Base-by-base conservation (phyloP, 2,113 vertebrate genomes). In the Melanocharis versteri region DNA sequence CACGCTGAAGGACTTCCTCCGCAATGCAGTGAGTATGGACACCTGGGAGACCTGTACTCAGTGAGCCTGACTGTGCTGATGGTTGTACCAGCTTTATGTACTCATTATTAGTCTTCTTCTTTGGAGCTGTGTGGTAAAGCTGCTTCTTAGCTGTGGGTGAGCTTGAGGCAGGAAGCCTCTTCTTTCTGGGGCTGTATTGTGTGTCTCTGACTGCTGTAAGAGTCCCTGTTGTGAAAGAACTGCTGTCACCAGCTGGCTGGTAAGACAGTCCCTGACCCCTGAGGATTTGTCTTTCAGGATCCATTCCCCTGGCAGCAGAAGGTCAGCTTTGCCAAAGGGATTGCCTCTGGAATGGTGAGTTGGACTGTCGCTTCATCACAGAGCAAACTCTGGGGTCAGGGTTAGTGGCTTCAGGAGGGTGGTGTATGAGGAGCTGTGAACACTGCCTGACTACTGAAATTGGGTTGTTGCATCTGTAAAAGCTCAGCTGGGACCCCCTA, bases 261-360 rank as follows among this genome's bases (percentile, higher is more conserved):
- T 54, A 20, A 62, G 57, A 33, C 5, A 58, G 64, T 56, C 68
- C 44, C 80, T 77, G 61, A 85, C 39, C 50, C 42, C 14, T 88
- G 60, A 92, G 35, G 27, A 40, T 48, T 95, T 89, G 39, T 94
- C 92, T 95, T 93, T 40, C 97, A 99, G 99, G 99, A 99, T 62
- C 98, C 98, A 0, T 99, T 99, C 97, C 98, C 99, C 92, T 99
- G 99, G 99, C 97, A 99, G 81, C 99, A 99, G 98, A 99, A 99
- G 83, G 99, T 99, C 97, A 99, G 98, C 95, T 99, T 99, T 98
- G 98, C 99, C 91, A 99, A 98, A 98, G 98, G 99, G 97, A 99
- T 99, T 57, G 98, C 99, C 28, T 99, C 99, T 44, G 99, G 99
- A 97, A 99, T 99, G 99, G 99, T 99, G 97, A 99, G 99, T 98